phyloP scores from a whole-genome alignment of 2,113 vertebrate species.

The Toxotes jaculatrix region DNA sequence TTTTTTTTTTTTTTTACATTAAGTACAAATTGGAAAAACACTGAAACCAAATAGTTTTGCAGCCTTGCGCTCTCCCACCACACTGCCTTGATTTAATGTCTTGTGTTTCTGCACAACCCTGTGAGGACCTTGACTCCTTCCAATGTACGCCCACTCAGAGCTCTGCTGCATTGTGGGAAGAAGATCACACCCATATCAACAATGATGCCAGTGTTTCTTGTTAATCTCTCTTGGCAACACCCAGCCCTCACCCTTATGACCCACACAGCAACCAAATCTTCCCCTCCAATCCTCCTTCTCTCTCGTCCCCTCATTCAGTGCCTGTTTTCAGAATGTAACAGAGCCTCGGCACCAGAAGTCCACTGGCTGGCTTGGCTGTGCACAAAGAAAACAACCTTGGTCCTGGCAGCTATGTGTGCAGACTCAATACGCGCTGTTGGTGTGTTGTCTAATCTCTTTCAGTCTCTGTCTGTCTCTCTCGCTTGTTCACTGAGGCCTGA shows the following conservation, averaged over 20 bases:
- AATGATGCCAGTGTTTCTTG: constrained; percentile 83
- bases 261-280: constrained; percentile 77
- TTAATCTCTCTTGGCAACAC: constrained; percentile 82
- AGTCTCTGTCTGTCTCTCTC: constrained; percentile 71
- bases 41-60: constrained; percentile 54
- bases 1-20: constrained; percentile 38
- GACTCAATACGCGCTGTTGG: constrained; percentile 71
- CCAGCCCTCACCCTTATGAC: constrained; percentile 73
- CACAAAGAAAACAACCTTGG: constrained; percentile 80
- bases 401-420: constrained; percentile 75
- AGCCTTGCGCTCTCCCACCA: constrained; percentile 42
- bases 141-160: constrained; percentile 73
- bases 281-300: constrained; percentile 72
- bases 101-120: constrained; percentile 79
- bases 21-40: constrained; percentile 72
- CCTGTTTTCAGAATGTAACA: constrained; percentile 62
- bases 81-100: constrained; percentile 71
- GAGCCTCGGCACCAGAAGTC: constrained; percentile 72
- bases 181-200: constrained; percentile 81
- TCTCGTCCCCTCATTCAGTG: constrained; percentile 57
- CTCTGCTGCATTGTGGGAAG: constrained; percentile 80
- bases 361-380: constrained; percentile 66
- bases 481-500: constrained; percentile 76
- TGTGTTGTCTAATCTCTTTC: constrained; percentile 83
- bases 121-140: constrained; percentile 78